phyloP scores from a whole-genome alignment of 2,888 invertebrate genomes.

The Chymomyza procnemis region DNA sequence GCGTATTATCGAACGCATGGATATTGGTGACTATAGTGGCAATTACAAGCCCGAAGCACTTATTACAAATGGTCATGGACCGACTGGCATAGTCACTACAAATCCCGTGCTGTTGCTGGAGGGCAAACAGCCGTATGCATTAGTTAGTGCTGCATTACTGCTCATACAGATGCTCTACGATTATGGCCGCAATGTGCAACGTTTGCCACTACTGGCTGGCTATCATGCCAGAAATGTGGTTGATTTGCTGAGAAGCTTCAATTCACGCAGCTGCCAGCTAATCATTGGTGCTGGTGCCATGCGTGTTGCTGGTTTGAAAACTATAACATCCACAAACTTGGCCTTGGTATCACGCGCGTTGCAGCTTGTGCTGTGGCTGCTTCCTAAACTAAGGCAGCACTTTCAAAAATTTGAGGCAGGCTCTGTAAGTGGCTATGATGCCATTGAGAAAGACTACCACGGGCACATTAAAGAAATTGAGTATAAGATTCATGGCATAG shows the following conservation, averaged over 20 bases:
- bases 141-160: conserved; percentile 90
- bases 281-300: conserved; percentile 98
- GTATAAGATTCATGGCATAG: conserved; percentile 93
- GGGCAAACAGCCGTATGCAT: conserved; percentile 84
- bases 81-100: conserved; percentile 58
- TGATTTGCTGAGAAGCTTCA: conserved; percentile 92
- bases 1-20: conserved; percentile 86
- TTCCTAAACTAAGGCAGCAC: conserved; percentile 85
- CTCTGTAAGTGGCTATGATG: conserved; percentile 81
- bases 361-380: conserved; percentile 88
- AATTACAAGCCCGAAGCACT: conserved; percentile 15
- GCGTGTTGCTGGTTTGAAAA: conserved; percentile 94
- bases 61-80: conserved; percentile 33
- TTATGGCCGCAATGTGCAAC: conserved; percentile 90
- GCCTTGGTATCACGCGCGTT: conserved; percentile 91
- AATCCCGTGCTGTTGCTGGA: conserved; percentile 82
- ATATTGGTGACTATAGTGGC: conserved; percentile 76
- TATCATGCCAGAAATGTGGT: conserved; percentile 90
- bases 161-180: conserved; percentile 94
- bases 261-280: conserved; percentile 93
- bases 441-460: conserved; percentile 87
- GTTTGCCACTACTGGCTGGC: conserved; percentile 88
- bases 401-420: conserved; percentile 81
- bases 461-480: conserved; percentile 96
- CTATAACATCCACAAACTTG: conserved; percentile 95